Evolutionary conservation across 1,140 invertebrate genomes (phyloP).

Genomic region (Trigoniulus corallinus): DNA sequence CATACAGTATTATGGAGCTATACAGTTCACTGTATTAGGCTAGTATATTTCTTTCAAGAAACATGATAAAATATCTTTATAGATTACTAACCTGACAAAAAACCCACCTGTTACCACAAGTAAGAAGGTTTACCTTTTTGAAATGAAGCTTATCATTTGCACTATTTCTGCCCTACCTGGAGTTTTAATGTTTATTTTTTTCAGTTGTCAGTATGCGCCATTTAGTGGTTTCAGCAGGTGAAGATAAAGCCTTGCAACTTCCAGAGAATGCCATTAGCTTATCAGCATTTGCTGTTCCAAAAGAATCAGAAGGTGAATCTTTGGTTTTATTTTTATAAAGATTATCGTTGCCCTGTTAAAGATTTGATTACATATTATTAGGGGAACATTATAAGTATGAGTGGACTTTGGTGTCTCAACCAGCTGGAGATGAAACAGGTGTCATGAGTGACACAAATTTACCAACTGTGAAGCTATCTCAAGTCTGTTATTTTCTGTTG

Average conservation of each 20-base stretch:
- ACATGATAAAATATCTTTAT: no score
- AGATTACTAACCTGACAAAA: no score
- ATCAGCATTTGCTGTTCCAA: slow-evolving; percentile 59
- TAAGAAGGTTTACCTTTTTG: no score
- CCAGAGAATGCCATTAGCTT: slow-evolving; percentile 59
- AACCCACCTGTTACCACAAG: no score
- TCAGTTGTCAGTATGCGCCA: slow-evolving; percentile 34
- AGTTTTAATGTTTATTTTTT: neutral
- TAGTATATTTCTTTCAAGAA: no score
- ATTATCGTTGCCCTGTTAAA: neutral
- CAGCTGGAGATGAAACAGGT: slow-evolving; percentile 44
- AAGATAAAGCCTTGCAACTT: slow-evolving; percentile 44
- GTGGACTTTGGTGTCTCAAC: slow-evolving; percentile 69
- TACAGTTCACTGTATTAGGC: no score
- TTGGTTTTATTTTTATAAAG: slow-evolving; percentile 6
- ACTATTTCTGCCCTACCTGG: no score
- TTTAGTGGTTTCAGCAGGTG: slow-evolving; percentile 57
- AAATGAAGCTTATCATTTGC: no score
- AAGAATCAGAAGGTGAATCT: slow-evolving; percentile 42
- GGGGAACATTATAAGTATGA: slow-evolving; percentile 64
- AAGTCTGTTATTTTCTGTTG: slow-evolving; percentile 17
- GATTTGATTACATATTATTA: slow-evolving; percentile 12
- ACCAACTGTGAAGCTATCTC: slow-evolving; percentile 27
- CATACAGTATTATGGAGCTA: no score
- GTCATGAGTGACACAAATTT: slow-evolving; percentile 76